These are phyloP conservation scores for Blomia tropicalis DNA, from an alignment of 2,888 invertebrate species.

Conservation along the genomic window DNA sequence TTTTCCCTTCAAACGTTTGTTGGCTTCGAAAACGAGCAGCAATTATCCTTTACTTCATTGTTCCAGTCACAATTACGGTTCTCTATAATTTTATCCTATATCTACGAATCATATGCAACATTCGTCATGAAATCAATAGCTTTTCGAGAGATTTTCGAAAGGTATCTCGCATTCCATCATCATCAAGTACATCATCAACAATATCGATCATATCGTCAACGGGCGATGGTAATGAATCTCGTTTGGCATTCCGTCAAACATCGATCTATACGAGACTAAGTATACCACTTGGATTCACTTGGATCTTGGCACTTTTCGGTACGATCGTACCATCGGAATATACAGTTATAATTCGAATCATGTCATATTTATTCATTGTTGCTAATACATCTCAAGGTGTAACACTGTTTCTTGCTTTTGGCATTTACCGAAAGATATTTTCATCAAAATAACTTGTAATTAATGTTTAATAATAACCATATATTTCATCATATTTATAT, in stretches of 20 bases:
- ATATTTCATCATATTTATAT: neutral
- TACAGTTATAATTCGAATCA: constrained; percentile 16
- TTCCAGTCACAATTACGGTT: constrained; percentile 30
- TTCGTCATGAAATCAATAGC: constrained; percentile 26
- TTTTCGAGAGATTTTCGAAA: neutral
- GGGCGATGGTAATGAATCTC: neutral
- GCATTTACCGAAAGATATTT: constrained; percentile 7
- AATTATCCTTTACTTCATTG: constrained; percentile 30
- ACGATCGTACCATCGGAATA: constrained; percentile 25
- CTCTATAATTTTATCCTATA: constrained; percentile 31
- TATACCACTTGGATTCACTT: constrained; percentile 32
- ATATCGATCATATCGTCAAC: neutral
- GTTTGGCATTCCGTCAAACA: constrained; percentile 27
- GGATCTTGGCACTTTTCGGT: constrained; percentile 32
- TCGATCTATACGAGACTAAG: constrained; percentile 31
- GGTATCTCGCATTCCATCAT: constrained; percentile 14
- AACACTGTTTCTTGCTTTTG: constrained; percentile 32
- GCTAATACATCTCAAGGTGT: constrained; percentile 32
- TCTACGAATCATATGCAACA: constrained; percentile 29
- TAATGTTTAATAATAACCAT: neutral
- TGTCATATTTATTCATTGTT: constrained; percentile 31
- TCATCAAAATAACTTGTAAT: neutral
- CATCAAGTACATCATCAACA: neutral
- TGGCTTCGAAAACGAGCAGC: constrained; percentile 31
- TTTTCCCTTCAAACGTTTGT: constrained; percentile 26